phyloP scores from a whole-genome alignment of 2,113 vertebrate genomes.

The Passer domesticus region DNA sequence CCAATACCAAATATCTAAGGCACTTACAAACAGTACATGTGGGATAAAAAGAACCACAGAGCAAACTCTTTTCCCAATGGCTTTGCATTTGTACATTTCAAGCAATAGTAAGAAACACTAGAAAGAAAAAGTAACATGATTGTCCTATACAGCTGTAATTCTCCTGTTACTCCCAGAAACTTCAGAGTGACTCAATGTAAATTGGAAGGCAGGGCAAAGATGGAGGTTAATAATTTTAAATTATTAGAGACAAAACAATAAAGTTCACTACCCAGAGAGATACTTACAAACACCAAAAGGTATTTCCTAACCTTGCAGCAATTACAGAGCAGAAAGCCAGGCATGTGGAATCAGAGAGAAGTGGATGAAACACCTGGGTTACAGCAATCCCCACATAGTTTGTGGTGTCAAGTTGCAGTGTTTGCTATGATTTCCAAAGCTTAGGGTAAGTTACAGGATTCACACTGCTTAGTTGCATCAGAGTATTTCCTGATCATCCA shows the following conservation, averaged over 20 bases:
- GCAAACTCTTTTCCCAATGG: background rate
- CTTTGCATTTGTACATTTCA: background rate
- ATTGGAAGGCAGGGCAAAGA: background rate
- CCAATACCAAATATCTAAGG: background rate
- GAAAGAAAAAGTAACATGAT: background rate
- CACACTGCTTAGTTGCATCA: background rate
- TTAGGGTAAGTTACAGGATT: background rate
- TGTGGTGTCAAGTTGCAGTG: background rate
- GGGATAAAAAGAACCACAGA: background rate
- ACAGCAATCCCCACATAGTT: background rate
- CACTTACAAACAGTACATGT: background rate
- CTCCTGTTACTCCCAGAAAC: background rate
- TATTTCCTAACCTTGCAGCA: constrained; percentile 14
- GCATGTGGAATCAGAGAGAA: background rate
- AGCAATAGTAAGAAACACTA: background rate
- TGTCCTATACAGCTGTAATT: background rate
- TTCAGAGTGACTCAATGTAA: background rate
- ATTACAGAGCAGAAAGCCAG: background rate
- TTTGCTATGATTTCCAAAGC: background rate
- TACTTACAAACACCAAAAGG: background rate
- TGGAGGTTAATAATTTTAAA: background rate
- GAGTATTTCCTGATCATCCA: background rate
- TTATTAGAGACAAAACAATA: background rate
- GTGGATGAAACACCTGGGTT: background rate
- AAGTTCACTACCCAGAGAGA: background rate